These are phyloP conservation scores for Mesocricetus auratus DNA, from an alignment of 2,113 vertebrate genomes.

Conservation along the genomic window DNA sequence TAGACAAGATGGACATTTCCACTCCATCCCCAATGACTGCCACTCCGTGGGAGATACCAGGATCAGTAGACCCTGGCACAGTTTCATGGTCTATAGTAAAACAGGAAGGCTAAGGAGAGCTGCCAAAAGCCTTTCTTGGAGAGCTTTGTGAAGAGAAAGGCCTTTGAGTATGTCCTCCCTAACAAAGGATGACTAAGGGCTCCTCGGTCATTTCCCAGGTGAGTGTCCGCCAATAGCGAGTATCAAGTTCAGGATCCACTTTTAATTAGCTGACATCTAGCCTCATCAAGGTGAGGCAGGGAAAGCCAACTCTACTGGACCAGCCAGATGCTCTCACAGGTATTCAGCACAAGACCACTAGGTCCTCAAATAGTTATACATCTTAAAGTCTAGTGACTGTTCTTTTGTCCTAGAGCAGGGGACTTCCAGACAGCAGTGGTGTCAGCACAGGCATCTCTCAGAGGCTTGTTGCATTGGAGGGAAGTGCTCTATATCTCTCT, in stretches of 20 bases:
- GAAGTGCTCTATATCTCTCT: background rate
- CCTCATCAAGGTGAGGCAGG: background rate
- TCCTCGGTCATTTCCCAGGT: background rate
- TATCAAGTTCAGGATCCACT: background rate
- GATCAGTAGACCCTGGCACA: constrained; percentile 45
- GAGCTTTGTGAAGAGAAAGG: background rate
- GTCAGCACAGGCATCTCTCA: background rate
- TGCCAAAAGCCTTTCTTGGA: background rate
- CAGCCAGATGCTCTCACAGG: background rate
- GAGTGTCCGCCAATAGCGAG: background rate
- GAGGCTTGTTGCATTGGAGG: background rate
- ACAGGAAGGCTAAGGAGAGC: constrained; percentile 24
- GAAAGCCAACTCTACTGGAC: background rate
- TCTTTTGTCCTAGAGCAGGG: background rate
- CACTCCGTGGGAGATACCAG: constrained; percentile 10
- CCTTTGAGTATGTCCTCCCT: constrained; percentile 15
- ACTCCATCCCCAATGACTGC: background rate
- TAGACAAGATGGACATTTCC: constrained; percentile 56
- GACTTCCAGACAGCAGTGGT: background rate
- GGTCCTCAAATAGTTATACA: background rate
- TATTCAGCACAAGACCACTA: fast-evolving
- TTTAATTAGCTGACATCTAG: background rate
- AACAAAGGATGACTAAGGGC: constrained; percentile 2
- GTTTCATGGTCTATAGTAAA: constrained; percentile 21
- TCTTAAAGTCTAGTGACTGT: background rate